Evolutionary conservation across 2,888 invertebrate genomes (phyloP), one percentile per base, ranked within the genome.

Genomic region (Polia nebulosa): DNA sequence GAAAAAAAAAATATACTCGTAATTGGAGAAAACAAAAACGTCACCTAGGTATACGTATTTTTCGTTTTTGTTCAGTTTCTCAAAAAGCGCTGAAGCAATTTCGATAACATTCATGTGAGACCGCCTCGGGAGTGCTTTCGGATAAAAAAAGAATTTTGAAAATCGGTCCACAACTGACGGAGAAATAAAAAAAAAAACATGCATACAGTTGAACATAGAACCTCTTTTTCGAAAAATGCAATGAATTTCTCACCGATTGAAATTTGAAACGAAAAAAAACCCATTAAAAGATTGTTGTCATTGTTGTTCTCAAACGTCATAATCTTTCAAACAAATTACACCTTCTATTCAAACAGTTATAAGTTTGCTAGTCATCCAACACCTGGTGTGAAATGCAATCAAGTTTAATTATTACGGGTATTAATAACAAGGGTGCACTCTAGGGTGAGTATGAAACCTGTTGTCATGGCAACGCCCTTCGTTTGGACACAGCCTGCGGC

Each of bases 351-450:
- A 83, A 80, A 84, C 89, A 76, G 72, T 78, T 80, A 83, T 84
- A 84, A 83, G 82, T 91, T 89, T 91, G 91, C 92, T 89, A 92
- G 92, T 88, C 93, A 94, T 92, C 94, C 86, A 92, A 91, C 95
- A 95, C 95, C 95, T 95, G 95, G 95, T 92, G 95, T 92, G 95
- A 94, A 95, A 94, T 94, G 94, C 95, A 95, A 95, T 95, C 95
- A 95, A 94, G 94, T 94, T 95, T 95, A 95, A 95, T 95, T 95
- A 95, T 95, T 95, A 92, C 91, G 90, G 92, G 95, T 95, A 95
- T 95, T 95, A 95, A 95, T 95, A 95, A 95, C 95, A 93, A 95
- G 95, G 95, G 95, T 94, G 94, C 93, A 93, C 89, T 90, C 87
- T 69, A 88, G 94, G 93, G 92, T 88, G 87, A 89, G 89, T 82